Base-by-base conservation (phyloP, 2,888 invertebrate species). In the Carterocephalus palaemon region DNA sequence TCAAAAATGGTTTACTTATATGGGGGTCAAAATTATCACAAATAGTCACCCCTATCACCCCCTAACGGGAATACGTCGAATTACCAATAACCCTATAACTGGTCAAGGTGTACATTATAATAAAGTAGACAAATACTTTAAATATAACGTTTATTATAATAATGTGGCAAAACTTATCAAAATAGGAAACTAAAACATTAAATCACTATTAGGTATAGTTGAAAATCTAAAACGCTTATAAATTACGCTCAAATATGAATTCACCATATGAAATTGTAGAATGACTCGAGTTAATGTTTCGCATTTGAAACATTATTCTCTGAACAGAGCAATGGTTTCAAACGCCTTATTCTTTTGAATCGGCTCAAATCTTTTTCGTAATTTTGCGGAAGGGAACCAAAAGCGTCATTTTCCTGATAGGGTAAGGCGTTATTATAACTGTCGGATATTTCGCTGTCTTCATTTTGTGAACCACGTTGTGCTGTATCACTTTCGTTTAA, bases 271-370 rank as follows among this genome's bases (percentile, higher is more conserved):
- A n/a, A n/a, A n/a, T n/a, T n/a, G n/a, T n/a, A n/a, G n/a, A n/a
- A n/a, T n/a, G n/a, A 51, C 56, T 60, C 62, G 60, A 64, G 36
- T 51, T 52, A 16, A 20, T 20, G 13, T 20, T 39, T 29, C 6
- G 8, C 29, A n/a, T 5, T 9, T 6, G 6, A n/a, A 5, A 29
- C 24, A 26, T 26, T 36, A 12, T 28, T 32, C 24, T 32, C 28
- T 34, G 9, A 4, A 24, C 2, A 38, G 10, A 53, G 57, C 4
- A 64, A 55, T 48, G 68, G 67, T 54, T 78, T 78, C 12, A 79
- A 65, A 20, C 72, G 69, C 47, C 81, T 69, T 65, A 85, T 74
- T 68, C 83, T 71, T 65, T 84, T 85, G 51, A 70, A 80, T 45
- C 84, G 64, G 23, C 65, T 64, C 37, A 75, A 56, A 48, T 79